A percentile compares a stretch with the other conserved stretches of the same genome.
phyloP scores from a whole-genome alignment of 2,888 invertebrate genomes.

The Amiota minor region DNA sequence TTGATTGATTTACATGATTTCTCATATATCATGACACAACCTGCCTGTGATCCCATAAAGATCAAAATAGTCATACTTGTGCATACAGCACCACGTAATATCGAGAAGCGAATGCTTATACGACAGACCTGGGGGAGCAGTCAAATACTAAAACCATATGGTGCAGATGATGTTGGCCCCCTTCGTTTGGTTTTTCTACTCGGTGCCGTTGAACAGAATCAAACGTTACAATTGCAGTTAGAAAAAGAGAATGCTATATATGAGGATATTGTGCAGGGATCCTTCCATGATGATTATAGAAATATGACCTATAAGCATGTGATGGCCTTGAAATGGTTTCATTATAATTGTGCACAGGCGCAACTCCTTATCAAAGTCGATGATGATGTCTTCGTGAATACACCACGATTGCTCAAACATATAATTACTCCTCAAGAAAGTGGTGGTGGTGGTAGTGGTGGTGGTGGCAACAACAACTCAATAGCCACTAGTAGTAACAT shows the following conservation, averaged over 20 bases:
- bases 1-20: slow-evolving; percentile 79
- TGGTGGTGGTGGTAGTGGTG: neutral
- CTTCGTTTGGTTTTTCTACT: slow-evolving; percentile 80
- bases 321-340: slow-evolving; percentile 86
- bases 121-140: slow-evolving; percentile 84
- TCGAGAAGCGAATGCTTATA: slow-evolving; percentile 79
- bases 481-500: too few species aligned
- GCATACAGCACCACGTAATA: slow-evolving; percentile 81
- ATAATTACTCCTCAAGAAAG: too few species aligned
- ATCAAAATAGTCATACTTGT: slow-evolving; percentile 78
- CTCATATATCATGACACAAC: slow-evolving; percentile 77
- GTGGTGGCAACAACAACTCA: slow-evolving; percentile 29
- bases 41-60: slow-evolving; percentile 74
- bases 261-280: slow-evolving; percentile 84
- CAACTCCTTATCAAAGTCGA: slow-evolving; percentile 83
- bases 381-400: slow-evolving; percentile 85
- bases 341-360: slow-evolving; percentile 80
- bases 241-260: slow-evolving; percentile 76
- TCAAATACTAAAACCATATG: slow-evolving; percentile 61
- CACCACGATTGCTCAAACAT: slow-evolving; percentile 66
- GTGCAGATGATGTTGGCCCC: slow-evolving; percentile 66
- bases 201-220: slow-evolving; percentile 75
- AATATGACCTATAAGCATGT: slow-evolving; percentile 90
- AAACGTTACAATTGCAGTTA: slow-evolving; percentile 69
- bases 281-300: slow-evolving; percentile 83